phyloP scores from a whole-genome alignment of 2,888 invertebrate species.

The Cheilosia vernalis region DNA sequence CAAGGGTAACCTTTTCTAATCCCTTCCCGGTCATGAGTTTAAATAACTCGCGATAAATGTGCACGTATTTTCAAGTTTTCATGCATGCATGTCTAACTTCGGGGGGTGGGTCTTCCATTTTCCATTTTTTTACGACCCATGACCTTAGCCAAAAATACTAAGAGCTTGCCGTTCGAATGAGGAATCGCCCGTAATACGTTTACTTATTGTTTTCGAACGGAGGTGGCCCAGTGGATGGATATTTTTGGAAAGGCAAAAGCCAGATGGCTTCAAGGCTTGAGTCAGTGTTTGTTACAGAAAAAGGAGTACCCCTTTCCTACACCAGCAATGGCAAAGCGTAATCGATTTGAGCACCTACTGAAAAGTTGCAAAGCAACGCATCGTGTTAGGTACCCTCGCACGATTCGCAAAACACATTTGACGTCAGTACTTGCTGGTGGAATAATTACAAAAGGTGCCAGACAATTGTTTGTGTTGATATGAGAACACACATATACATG shows the following conservation, averaged over 20 bases:
- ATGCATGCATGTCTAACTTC: conserved; percentile 55
- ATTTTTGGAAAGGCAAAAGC: conserved; percentile 14
- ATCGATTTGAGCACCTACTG: too few species aligned
- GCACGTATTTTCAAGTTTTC: conserved; percentile 18
- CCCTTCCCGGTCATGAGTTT: background rate
- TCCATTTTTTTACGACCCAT: conserved; percentile 40
- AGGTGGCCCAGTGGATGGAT: background rate
- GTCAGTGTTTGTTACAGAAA: background rate
- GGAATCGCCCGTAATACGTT: conserved; percentile 6
- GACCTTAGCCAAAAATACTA: conserved; percentile 40
- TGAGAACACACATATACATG: too few species aligned
- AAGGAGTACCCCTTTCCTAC: background rate
- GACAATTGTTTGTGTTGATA: too few species aligned
- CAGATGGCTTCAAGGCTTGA: conserved; percentile 15
- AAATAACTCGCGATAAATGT: conserved; percentile 47
- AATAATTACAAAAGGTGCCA: too few species aligned
- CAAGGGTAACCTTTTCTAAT: conserved; percentile 31
- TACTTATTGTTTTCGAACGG: background rate
- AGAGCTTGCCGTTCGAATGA: background rate
- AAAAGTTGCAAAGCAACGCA: too few species aligned
- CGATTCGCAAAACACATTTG: too few species aligned
- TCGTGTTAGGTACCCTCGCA: too few species aligned
- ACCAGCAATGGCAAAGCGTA: too few species aligned
- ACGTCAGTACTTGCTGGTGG: too few species aligned
- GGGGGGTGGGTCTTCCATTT: conserved; percentile 3